Percentiles rank a stretch among this genome's conserved stretches.
phyloP scores from a whole-genome alignment of 2,113 vertebrate genomes.

The Hippocampus barbouri region DNA sequence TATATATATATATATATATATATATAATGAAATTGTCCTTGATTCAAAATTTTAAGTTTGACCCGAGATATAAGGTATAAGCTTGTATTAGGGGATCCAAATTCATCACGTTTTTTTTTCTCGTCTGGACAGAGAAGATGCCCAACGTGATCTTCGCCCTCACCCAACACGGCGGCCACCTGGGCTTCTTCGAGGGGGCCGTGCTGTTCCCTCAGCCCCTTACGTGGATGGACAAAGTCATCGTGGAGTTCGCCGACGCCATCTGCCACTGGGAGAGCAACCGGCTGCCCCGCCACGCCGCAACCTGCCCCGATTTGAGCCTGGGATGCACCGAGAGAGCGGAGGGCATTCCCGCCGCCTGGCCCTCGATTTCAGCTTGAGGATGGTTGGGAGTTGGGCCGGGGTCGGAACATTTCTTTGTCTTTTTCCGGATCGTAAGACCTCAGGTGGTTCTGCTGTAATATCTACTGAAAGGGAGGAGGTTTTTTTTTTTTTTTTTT shows the following conservation, averaged over 20 bases:
- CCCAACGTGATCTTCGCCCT: slow-evolving; percentile 91
- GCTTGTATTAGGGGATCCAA: not conserved
- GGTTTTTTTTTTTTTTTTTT: not conserved
- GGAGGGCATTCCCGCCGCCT: not conserved
- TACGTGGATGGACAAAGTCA: slow-evolving; percentile 99
- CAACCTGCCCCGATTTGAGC: not conserved
- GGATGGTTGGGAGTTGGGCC: not conserved
- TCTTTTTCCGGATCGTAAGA: not conserved
- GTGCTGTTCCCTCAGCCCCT: slow-evolving; percentile 94
- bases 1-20: no score
- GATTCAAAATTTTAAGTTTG: not conserved
- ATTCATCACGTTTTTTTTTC: not conserved
- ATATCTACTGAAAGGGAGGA: not conserved
- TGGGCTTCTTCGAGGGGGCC: slow-evolving; percentile 96
- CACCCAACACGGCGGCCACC: slow-evolving; percentile 92
- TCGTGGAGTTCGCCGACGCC: slow-evolving; percentile 88
- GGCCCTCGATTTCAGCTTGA: not conserved
- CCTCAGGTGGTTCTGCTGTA: not conserved
- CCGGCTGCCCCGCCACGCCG: slow-evolving; percentile 79
- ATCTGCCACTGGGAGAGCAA: slow-evolving; percentile 95
- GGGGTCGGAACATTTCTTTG: not conserved
- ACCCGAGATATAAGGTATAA: not conserved
- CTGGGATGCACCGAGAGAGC: not conserved
- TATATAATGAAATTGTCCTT: no score
- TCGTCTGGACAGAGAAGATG: slow-evolving; percentile 78